Percentiles rank a stretch among this genome's conserved stretches.
Conservation (phyloP, 2,888 invertebrate genomes). For the Stenichneumon culpator region DNA sequence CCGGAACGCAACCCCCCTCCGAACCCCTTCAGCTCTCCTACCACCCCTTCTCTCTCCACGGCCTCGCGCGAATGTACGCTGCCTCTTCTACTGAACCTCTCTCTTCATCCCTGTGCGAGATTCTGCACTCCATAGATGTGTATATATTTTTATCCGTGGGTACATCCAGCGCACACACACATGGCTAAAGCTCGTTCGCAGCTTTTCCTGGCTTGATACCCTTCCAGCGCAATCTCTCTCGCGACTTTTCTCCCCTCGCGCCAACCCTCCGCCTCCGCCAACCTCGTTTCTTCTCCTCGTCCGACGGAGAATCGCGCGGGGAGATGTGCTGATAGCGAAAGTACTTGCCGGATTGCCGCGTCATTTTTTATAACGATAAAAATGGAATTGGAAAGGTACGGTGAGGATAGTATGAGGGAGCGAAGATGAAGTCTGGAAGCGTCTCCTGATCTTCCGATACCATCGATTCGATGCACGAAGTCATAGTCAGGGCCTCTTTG, state of each 20-base stretch:
- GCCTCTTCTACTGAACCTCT: background rate
- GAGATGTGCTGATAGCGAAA: constrained; percentile 72
- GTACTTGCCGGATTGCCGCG: constrained; percentile 74
- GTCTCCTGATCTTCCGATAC: background rate
- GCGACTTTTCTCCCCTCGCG: constrained; percentile 37
- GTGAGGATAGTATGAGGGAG: constrained; percentile 76
- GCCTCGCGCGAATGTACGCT: constrained; percentile 5
- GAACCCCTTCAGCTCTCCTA: constrained; percentile 11
- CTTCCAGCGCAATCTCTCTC: constrained; percentile 61
- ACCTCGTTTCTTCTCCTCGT: constrained; percentile 42
- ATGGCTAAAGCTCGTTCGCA: constrained; percentile 51
- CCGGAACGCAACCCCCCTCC: constrained; percentile 69
- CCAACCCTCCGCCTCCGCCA: constrained; percentile 11
- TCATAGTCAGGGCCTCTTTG: background rate
- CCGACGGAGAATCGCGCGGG: constrained; percentile 26
- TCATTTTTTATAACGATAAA: constrained; percentile 82
- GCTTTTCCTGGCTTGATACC: constrained; percentile 58
- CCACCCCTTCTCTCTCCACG: constrained; percentile 32
- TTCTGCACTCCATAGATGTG: constrained; percentile 16
- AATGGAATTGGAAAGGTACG: constrained; percentile 80
- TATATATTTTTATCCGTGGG: constrained; percentile 26
- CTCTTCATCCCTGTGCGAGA: constrained; percentile 41
- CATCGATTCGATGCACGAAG: background rate
- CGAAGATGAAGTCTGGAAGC: background rate
- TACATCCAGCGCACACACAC: constrained; percentile 34